Evolutionary conservation across 2,888 invertebrate genomes (phyloP), one percentile per base, ranked within the genome.

Genomic region (Globia sparganii): DNA sequence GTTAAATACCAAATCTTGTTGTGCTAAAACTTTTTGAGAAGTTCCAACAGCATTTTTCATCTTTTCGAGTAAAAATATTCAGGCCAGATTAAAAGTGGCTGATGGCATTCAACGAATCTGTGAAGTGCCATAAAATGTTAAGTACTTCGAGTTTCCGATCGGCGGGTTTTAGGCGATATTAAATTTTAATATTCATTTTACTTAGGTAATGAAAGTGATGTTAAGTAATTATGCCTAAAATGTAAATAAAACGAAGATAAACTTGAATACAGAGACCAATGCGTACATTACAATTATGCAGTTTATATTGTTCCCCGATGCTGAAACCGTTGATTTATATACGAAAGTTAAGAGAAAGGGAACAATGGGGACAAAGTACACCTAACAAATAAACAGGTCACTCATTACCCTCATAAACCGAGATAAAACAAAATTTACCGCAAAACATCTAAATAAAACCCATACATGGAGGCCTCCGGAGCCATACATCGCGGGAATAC

Each of bases 401-500:
- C 81, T 81, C 80, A 80, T 80, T 84, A 67, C 62, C 68, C 72
- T 46, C 75, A 78, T 84, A 80, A 84, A 78, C 37, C 65, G 81
- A 85, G 74, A 86, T 85, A 71, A 87, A 90, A 89, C 83, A 83
- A 91, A 91, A 93, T 92, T 88, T 91, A 89, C 90, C 90, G 85
- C 90, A 89, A 91, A 91, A 90, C 87, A 90, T 91, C 87, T 88
- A 90, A 92, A 92, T 92, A 92, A 93, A 92, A 91, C 89, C 89
- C 81, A 80, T 73, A 88, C 65, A 91, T 86, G 91, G 91, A 91
- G 91, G 90, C 90, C 92, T 90, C 90, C 90, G 90, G 91, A 90
- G 91, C 91, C 91, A 94, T 94, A 92, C 93, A 93, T 94, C 92
- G 92, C 91, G 89, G 91, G 92, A 94, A 94, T 93, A 93, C 90